Evolutionary conservation across 2,888 invertebrate genomes (phyloP).

Genomic region (Heliconius ethilla): DNA sequence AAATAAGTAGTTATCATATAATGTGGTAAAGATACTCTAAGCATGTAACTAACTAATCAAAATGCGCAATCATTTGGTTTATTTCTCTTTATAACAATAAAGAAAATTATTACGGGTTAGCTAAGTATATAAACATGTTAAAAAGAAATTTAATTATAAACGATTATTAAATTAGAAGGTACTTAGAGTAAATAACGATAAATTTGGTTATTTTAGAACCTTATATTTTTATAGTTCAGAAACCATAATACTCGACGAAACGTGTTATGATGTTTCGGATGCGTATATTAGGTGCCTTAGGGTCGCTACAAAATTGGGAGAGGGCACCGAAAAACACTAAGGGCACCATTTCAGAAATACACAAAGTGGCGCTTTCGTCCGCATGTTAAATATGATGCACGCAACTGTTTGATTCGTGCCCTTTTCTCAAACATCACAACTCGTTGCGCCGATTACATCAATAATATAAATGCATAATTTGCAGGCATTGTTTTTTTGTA

Average conservation of each 20-base stretch:
- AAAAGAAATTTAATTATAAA: too few relatives aligned
- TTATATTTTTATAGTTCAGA: neutral
- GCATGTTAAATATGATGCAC: neutral
- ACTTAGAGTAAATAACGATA: too few relatives aligned
- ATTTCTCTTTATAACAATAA: too few relatives aligned
- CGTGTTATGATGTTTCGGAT: neutral
- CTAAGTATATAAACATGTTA: too few relatives aligned
- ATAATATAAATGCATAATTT: conserved; percentile 17
- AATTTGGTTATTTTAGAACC: too few relatives aligned
- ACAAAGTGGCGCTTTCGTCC: too few relatives aligned
- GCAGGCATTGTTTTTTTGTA: neutral
- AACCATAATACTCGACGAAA: neutral
- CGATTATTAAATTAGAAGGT: too few relatives aligned
- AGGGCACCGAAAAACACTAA: neutral
- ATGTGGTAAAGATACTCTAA: neutral
- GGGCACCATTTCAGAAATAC: too few relatives aligned
- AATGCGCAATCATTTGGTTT: neutral
- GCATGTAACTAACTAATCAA: neutral
- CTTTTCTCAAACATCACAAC: neutral
- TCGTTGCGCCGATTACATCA: neutral
- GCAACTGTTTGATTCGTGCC: neutral
- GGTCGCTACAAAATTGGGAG: neutral
- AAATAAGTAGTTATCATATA: neutral
- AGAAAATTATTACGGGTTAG: too few relatives aligned
- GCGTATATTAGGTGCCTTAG: neutral